phyloP scores from a whole-genome alignment of 1,140 invertebrate species.

The Andrena cerasifolii region DNA sequence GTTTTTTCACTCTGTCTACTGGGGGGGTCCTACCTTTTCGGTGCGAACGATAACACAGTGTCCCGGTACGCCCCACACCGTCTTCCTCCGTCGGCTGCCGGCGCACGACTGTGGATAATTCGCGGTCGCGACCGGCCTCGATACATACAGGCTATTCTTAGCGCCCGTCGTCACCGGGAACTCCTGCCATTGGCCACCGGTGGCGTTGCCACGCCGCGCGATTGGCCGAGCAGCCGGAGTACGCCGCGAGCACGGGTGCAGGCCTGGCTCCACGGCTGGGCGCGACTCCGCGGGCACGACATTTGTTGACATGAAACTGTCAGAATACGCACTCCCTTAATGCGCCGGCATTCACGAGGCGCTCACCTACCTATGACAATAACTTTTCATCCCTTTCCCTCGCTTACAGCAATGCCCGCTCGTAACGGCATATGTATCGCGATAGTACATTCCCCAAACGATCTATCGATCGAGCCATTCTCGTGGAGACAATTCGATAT shows the following conservation, averaged over 20 bases:
- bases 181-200: constrained; percentile 56
- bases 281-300: constrained; percentile 68
- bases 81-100: constrained; percentile 72
- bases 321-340: constrained; percentile 60
- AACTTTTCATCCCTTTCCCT: constrained; percentile 28
- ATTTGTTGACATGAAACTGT: constrained; percentile 79
- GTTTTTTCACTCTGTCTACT: constrained; percentile 11
- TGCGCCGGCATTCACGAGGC: constrained; percentile 23
- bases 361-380: neutral
- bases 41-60: constrained; percentile 50
- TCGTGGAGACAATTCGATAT: too few species aligned
- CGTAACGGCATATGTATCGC: neutral
- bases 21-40: constrained; percentile 38
- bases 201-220: constrained; percentile 51
- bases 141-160: constrained; percentile 79
- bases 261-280: constrained; percentile 62
- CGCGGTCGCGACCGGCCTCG: constrained; percentile 76
- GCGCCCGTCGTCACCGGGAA: constrained; percentile 68
- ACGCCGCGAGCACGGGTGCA: constrained; percentile 48
- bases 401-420: neutral
- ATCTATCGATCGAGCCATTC: too few species aligned
- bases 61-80: constrained; percentile 32
- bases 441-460: too few species aligned
- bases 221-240: constrained; percentile 67
- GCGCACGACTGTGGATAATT: constrained; percentile 77